Base-by-base conservation (phyloP, 2,797 vertebrate genomes). In the Mus spretus region DNA sequence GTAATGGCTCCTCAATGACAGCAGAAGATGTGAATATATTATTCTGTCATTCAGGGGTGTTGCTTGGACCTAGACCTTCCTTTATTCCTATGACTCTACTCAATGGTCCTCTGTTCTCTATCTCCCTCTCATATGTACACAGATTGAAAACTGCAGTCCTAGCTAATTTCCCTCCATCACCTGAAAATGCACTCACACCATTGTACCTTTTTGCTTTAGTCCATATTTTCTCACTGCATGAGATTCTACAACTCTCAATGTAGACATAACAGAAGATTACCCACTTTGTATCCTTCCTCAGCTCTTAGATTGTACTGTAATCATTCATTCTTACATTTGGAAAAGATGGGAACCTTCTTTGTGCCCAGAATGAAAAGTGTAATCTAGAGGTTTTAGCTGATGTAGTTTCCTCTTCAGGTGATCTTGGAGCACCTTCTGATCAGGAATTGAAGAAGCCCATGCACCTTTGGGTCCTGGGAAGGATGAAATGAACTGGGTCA, bases 181-280 rank as follows among this genome's bases (percentile, higher is more conserved):
- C 26, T 22, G 12, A 93, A 53, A 5, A 19, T 11, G 0, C 28
- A 14, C 24, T 4, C 0, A 0, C 7, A 22, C 19, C 37, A 14
- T 15, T 26, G 3, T 11, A 44, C 28, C 13, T 81, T 28, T 40
- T 22, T 6, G 81, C 44, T 81, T 61, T 28, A 82, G 19, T n/a
- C 72, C 61, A 31, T 0, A 37, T 4, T 24, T 55, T 80, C 47
- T 74, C 81, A 5, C 55, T 1, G 1, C 31, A 80, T 22, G 24
- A 11, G 34, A 26, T 7, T 17, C 15, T 31, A 47, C 79, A 47
- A 1, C 12, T 82, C 34, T 26, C 3, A 83, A 55, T 3, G 1
- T 20, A 6, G 55, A 37, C 13, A 7, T 47, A 1, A 0, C 22
- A n/a, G 6, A n/a, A 89, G 12, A 10, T 70, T 4, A 31, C n/a